A percentile compares a stretch with the other conserved stretches of the same genome.
phyloP scores from a whole-genome alignment of 2,113 vertebrate genomes.

The Notothenia coriiceps region DNA sequence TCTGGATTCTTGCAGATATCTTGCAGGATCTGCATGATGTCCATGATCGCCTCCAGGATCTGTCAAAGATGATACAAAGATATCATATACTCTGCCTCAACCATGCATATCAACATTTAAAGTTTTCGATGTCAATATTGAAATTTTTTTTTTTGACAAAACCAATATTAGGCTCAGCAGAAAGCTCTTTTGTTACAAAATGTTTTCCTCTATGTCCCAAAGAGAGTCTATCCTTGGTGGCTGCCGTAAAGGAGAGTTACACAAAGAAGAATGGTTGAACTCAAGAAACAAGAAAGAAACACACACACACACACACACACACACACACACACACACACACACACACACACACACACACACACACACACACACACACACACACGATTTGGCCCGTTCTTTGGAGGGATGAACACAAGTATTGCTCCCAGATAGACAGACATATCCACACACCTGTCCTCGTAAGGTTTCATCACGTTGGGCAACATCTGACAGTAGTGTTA shows the following conservation, averaged over 20 bases:
- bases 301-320: no score
- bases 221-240: neutral
- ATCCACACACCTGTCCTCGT: conserved; percentile 89
- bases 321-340: no score
- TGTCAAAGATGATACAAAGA: conserved; percentile 55
- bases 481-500: conserved; percentile 93
- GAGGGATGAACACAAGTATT: no score
- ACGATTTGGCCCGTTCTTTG: no score
- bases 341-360: no score
- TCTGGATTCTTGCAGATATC: conserved; percentile 92
- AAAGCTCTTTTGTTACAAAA: neutral
- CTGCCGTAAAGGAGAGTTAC: neutral
- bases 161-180: no score
- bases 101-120: neutral
- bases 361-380: no score
- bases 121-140: no score
- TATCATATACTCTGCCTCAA: neutral
- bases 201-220: neutral
- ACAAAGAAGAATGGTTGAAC: neutral
- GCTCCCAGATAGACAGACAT: no score
- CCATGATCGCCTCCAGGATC: conserved; percentile 92
- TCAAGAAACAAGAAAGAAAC: no score
- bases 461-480: conserved; percentile 90
- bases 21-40: conserved; percentile 92
- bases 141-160: no score